Percentiles rank a stretch among this genome's conserved stretches.
Evolutionary conservation across 2,888 invertebrate species (phyloP).

Genomic region (Andrena fulva): DNA sequence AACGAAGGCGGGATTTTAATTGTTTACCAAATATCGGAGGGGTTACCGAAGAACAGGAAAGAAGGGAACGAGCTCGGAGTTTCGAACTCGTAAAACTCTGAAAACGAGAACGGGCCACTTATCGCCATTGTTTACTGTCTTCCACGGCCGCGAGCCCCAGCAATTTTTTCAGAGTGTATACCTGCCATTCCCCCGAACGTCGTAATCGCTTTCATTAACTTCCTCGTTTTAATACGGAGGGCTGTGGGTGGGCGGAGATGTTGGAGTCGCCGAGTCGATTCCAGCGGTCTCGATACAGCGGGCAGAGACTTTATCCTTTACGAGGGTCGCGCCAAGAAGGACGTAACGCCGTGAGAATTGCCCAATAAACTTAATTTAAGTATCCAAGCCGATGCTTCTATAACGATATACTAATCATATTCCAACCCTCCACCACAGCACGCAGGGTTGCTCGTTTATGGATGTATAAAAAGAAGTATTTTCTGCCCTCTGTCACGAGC

Average conservation of each 20-base stretch:
- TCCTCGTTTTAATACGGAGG: conserved; percentile 36
- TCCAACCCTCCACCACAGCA: conserved; percentile 64
- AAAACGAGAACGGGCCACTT: conserved; percentile 50
- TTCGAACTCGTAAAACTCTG: conserved; percentile 57
- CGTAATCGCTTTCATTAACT: conserved; percentile 59
- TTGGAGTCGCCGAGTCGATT: conserved; percentile 29
- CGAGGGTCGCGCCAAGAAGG: conserved; percentile 66
- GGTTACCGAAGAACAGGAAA: background rate
- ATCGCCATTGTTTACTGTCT: conserved; percentile 58
- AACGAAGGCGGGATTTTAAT: conserved; percentile 42
- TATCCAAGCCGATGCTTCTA: conserved; percentile 71
- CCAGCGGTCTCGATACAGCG: conserved; percentile 58
- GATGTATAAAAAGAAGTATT: conserved; percentile 53
- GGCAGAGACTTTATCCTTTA: conserved; percentile 65
- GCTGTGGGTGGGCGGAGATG: conserved; percentile 3
- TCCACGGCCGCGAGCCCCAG: background rate
- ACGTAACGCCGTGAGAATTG: conserved; percentile 76
- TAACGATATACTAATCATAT: conserved; percentile 78
- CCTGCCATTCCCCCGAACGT: conserved; percentile 42
- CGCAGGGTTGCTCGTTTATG: conserved; percentile 56
- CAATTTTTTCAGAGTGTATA: conserved; percentile 36
- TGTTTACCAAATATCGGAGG: conserved; percentile 56
- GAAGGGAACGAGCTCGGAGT: conserved; percentile 27
- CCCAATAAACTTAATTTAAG: conserved; percentile 78
- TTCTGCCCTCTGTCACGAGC: conserved; percentile 18